These are phyloP conservation scores for Xiphorhynchus elegans DNA, from an alignment of 2,113 vertebrate genomes.

Conservation along the genomic window DNA sequence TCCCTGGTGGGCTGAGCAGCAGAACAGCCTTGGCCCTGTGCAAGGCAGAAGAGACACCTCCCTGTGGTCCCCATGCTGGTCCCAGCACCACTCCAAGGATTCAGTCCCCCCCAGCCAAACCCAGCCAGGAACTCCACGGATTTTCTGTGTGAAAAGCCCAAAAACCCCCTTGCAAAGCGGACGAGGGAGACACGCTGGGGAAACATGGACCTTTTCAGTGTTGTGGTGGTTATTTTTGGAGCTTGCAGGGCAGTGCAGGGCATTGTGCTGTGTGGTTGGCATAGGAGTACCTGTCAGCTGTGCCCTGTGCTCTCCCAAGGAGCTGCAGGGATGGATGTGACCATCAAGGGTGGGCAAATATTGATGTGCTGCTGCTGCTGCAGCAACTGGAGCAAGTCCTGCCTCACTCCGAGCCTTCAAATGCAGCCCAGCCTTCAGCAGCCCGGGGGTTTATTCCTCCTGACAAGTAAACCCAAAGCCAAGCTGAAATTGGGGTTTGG, in stretches of 20 bases:
- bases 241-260: background rate
- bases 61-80: too few relatives aligned
- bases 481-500: background rate
- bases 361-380: background rate
- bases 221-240: conserved; percentile 9
- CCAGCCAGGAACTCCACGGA: background rate
- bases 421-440: background rate
- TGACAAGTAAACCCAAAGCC: background rate
- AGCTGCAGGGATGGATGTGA: background rate
- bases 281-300: conserved; percentile 54
- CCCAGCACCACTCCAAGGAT: too few relatives aligned
- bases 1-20: background rate
- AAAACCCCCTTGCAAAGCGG: too few relatives aligned
- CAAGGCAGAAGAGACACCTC: background rate
- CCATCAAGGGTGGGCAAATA: background rate
- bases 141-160: background rate
- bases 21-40: too few relatives aligned
- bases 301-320: background rate
- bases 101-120: background rate
- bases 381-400: background rate
- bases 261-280: background rate
- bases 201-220: background rate
- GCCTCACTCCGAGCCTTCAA: background rate
- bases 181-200: background rate
- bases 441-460: background rate